Evolutionary conservation across 1,140 invertebrate species (phyloP), one percentile per base, ranked within the genome.

Genomic region (Tetragonula clypearis): DNA sequence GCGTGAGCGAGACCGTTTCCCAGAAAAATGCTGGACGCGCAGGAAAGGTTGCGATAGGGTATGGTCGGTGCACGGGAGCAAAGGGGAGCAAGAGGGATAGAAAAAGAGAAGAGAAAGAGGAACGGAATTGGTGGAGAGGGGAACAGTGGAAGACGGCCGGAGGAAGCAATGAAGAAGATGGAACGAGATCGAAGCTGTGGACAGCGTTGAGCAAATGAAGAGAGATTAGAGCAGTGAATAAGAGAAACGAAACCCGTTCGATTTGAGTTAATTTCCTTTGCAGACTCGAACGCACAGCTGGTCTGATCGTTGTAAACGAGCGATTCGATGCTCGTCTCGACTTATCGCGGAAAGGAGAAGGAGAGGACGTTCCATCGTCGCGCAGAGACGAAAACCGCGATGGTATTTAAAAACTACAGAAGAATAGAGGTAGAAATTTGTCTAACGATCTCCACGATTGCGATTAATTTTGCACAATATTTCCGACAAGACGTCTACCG

Each of bases 11-110:
- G 91, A 92, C 72, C 83, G 86, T 87, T 30, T 90, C 90, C 85
- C 81, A 83, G 89, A 92, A 92, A 92, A 92, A 92, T 92, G 91
- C 89, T 90, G 87, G 87, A 87, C 90, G 89, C 73, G 90, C 90
- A 91, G 87, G 91, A 88, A 90, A 91, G 86, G 86, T 88, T 87
- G 87, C 87, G 81, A 87, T 84, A 85, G 87, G 89, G 74, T 87
- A 87, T 82, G 84, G 87, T 60, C 49, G 74, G 62, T 66, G 78
- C 9, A n/a, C 55, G 11, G 19, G 35, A 23, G 26, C 19, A 21
- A 55, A 78, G 55, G 19, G 11, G 56, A 23, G 12, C 17, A 19
- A 19, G 26, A 55, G 0, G 23, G 30, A 26, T 71, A 30, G 26
- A 23, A 14, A 84, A 60, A 14, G 30, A 68, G 1, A 12, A 53